Evolutionary conservation across 2,797 vertebrate species (phyloP), one percentile per base, ranked within the genome.

Genomic region (Sebastes minor): DNA sequence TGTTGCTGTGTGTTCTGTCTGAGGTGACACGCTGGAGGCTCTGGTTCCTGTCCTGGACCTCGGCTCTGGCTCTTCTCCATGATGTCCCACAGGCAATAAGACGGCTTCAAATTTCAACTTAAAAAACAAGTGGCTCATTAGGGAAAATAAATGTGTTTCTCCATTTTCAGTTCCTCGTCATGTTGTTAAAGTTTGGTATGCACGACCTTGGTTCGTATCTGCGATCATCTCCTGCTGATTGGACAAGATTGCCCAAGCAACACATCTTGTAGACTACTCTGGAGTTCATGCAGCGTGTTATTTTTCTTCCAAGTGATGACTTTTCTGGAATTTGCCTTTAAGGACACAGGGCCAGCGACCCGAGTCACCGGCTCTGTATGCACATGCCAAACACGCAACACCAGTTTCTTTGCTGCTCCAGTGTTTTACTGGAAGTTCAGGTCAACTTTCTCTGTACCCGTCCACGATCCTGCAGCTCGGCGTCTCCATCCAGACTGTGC

Each of bases 1-100:
- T 84, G 76, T 78, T 78, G 71, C 85, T 78, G 78, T 91, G 88
- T 89, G 84, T 89, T 85, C 86, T 87, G 74, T 92, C 88, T 84
- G 69, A 68, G 69, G 80, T 87, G 85, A 89, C 87, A 86, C 59
- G 75, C 69, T 76, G 46, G 66, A 82, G 70, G 65, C 57, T 91
- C 90, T 92, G 90, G 81, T 87, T 93, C 90, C 81, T 90, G 84
- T 89, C 85, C 82, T 57, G 68, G 76, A 75, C 68, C 53, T 2
- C 2, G 12, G 20, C 62, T 80, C 66, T 81, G 75, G 72, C 73
- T 78, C 67, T 33, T 71, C 65, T 76, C 53, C 84, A 55, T 76
- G 56, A 74, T 71, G 74, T 78, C 71, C 35, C 35, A 62, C 73
- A 74, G 72, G 65, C 62, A 80, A 55, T 14, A 18, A 38, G 49